phyloP scores from a whole-genome alignment of 1,140 invertebrate species.

The Drosophila ironensis region DNA sequence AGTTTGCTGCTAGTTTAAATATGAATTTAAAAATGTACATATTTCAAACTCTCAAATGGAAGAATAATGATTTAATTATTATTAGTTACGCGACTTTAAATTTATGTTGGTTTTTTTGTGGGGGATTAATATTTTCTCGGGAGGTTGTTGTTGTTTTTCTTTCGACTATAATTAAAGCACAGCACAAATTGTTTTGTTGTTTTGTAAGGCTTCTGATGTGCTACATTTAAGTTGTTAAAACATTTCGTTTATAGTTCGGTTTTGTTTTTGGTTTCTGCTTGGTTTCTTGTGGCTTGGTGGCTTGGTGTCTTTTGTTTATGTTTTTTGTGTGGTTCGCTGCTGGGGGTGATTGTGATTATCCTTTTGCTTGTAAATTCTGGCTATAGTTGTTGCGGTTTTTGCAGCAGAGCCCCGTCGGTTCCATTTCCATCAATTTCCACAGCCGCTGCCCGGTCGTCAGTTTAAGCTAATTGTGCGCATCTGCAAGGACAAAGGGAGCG shows the following conservation, averaged over 20 bases:
- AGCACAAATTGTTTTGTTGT: slow-evolving; percentile 63
- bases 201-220: slow-evolving; percentile 39
- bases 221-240: slow-evolving; percentile 60
- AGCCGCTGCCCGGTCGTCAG: slow-evolving; percentile 18
- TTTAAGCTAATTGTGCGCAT: slow-evolving; percentile 76
- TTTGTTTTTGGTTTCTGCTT: background rate
- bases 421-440: slow-evolving; percentile 2
- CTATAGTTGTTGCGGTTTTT: slow-evolving; percentile 40
- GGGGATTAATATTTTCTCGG: too few species aligned
- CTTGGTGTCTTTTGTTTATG: background rate
- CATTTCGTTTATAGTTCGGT: slow-evolving; percentile 29
- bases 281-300: background rate
- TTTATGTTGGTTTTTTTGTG: background rate
- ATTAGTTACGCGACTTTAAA: slow-evolving; percentile 35
- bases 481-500: slow-evolving; percentile 30
- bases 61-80: slow-evolving; percentile 74
- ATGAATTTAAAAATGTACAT: slow-evolving; percentile 65
- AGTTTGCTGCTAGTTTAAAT: slow-evolving; percentile 50
- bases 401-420: slow-evolving; percentile 2
- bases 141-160: slow-evolving; percentile 8
- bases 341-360: slow-evolving; percentile 71
- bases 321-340: slow-evolving; percentile 49
- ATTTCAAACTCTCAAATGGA: slow-evolving; percentile 71
- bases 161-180: slow-evolving; percentile 68
- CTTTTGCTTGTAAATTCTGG: slow-evolving; percentile 76